A percentile compares a stretch with the other conserved stretches of the same genome.
phyloP scores from a whole-genome alignment of 2,797 vertebrate species.

The Mormyrus hasselquistii region DNA sequence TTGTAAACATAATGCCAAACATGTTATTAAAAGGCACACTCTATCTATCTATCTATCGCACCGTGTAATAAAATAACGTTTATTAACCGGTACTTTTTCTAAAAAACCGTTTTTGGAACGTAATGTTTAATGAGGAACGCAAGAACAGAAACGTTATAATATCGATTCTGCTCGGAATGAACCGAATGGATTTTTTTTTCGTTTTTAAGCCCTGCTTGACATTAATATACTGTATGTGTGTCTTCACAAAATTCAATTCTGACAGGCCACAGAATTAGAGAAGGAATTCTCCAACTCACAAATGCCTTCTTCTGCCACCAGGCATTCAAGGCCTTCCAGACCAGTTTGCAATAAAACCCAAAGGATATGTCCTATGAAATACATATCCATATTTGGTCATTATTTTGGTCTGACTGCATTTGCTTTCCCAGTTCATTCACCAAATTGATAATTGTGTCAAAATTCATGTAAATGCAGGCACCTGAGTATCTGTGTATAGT shows the following conservation, averaged over 20 bases:
- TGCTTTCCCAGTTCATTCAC: background rate
- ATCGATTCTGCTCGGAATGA: no score
- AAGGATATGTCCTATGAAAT: background rate
- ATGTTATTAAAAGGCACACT: no score
- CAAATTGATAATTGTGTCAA: background rate
- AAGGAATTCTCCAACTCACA: background rate
- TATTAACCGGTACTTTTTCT: no score
- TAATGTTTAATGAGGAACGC: no score
- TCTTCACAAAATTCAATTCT: background rate
- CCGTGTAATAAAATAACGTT: no score
- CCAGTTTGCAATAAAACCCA: background rate
- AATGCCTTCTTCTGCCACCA: background rate
- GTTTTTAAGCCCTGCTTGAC: no score
- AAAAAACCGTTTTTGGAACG: no score
- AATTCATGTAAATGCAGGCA: background rate
- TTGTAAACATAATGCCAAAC: no score
- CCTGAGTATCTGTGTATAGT: background rate
- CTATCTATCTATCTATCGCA: no score
- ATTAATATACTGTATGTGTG: background rate
- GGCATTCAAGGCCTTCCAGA: background rate
- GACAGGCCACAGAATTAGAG: background rate
- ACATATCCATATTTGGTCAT: background rate
- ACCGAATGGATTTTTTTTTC: no score
- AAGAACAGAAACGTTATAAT: no score
- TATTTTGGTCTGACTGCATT: background rate